Evolutionary conservation across 2,888 invertebrate genomes (phyloP), one percentile per base, ranked within the genome.

Genomic region (Fragum fragum): DNA sequence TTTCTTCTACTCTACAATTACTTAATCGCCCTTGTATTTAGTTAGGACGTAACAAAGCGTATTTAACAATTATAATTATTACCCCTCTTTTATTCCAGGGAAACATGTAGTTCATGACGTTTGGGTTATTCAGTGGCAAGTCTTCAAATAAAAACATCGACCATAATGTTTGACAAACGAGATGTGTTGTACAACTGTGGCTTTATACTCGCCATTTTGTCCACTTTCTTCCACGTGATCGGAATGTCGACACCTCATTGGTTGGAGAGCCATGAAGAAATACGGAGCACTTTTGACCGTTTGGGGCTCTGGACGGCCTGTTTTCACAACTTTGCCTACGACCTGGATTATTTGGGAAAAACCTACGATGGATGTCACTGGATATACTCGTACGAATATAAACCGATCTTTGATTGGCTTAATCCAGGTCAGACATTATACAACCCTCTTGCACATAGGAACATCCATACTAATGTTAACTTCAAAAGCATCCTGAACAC

Each of bases 321-420:
- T 94, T 98, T 99, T 91, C 96, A 97, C 89, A 96, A 97, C 66
- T 98, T 98, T 93, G 96, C 97, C 1, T 96, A 97, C 94, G 98
- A 99, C 93, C 95, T 96, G 84, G 97, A 98, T 92, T 97, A 97
- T 90, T 96, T 97, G 5, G 97, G 97, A 89, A 96, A 98, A 76
- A 98, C 97, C 94, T 99, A 98, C 95, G 98, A 98, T 91, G 98
- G 98, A 0, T 99, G 99, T 93, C 98, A 98, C 97, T 99, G 99
- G 98, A 97, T 99, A 80, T 98, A 98, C 93, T 98, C 99, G 95
- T 98, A 98, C 94, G 99, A 99, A 95, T 98, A 98, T 94, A 98
- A 98, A 93, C 98, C 98, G 78, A 97, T 99, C 87, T 97, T 98
- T 91, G 97, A 98, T 90, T 97, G 98, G 91, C 95, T 99, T 2